Percentiles rank a stretch among this genome's conserved stretches.
These are phyloP conservation scores for Congeria kusceri DNA, from an alignment of 2,888 invertebrate genomes.

Conservation along the genomic window DNA sequence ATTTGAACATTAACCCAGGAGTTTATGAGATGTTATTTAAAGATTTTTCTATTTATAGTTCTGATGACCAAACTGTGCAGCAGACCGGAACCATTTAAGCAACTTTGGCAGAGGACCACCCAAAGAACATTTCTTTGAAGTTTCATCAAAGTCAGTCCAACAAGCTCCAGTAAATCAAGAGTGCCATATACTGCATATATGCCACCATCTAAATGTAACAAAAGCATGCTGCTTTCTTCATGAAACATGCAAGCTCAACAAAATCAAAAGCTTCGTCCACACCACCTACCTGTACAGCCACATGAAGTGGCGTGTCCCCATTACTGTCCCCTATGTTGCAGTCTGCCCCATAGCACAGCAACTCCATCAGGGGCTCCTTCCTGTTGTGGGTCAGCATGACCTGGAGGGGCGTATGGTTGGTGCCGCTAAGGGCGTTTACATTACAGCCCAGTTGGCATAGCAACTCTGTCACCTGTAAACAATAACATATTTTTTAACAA, in stretches of 20 bases:
- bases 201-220: not conserved
- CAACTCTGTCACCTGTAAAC: constrained; percentile 88
- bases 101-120: too few relatives aligned
- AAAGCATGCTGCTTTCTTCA: not conserved
- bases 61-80: too few relatives aligned
- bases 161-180: too few relatives aligned
- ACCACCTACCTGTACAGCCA: constrained; percentile 89
- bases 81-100: too few relatives aligned
- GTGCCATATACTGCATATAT: too few relatives aligned
- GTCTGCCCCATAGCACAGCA: constrained; percentile 92
- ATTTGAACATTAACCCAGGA: too few relatives aligned
- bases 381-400: constrained; percentile 90
- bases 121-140: too few relatives aligned
- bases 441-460: constrained; percentile 94
- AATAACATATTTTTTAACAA: too few relatives aligned
- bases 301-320: constrained; percentile 94
- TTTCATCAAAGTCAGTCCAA: too few relatives aligned
- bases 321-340: constrained; percentile 91
- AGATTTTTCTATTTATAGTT: too few relatives aligned
- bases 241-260: not conserved
- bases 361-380: constrained; percentile 92
- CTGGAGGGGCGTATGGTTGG: constrained; percentile 93
- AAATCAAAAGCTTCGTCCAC: too few relatives aligned
- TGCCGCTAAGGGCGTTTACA: constrained; percentile 93
- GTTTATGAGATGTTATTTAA: too few relatives aligned